Conservation (phyloP, 2,888 invertebrate species). For the Incurvaria masculella region DNA sequence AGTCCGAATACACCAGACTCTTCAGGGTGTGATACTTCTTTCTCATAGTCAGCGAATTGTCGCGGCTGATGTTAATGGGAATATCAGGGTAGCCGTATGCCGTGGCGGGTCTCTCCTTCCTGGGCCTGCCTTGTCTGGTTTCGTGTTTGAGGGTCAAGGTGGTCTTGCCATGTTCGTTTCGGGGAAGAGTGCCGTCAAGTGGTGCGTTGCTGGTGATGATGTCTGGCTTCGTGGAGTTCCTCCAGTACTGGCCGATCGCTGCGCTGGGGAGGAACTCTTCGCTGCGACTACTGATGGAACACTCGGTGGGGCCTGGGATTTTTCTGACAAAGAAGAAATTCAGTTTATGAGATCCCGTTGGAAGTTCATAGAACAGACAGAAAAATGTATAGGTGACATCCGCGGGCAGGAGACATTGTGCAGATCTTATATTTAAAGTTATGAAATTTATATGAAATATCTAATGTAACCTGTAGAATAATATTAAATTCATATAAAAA, state of each 20-base stretch:
- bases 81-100: slow-evolving; percentile 46
- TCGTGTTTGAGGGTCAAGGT: neutral
- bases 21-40: slow-evolving; percentile 30
- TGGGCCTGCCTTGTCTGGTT: slow-evolving; percentile 27
- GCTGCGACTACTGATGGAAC: slow-evolving; percentile 18
- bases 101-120: slow-evolving; percentile 31
- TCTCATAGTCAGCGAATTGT: slow-evolving; percentile 32
- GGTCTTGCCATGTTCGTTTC: neutral
- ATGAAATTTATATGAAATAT: no score
- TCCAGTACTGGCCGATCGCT: slow-evolving; percentile 41
- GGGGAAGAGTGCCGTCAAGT: neutral
- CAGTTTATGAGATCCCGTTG: no score
- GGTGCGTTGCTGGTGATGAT: slow-evolving; percentile 31
- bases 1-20: slow-evolving; percentile 44
- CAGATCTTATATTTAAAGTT: no score
- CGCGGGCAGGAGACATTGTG: no score
- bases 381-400: no score
- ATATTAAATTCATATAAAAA: no score
- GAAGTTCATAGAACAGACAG: no score
- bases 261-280: slow-evolving; percentile 42
- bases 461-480: no score
- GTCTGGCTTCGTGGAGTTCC: slow-evolving; percentile 42
- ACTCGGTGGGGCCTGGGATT: no score
- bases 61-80: slow-evolving; percentile 32
- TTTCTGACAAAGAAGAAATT: no score